Evolutionary conservation across 2,888 invertebrate genomes (phyloP), one percentile per base, ranked within the genome.

Genomic region (Lumbricus terrestris): DNA sequence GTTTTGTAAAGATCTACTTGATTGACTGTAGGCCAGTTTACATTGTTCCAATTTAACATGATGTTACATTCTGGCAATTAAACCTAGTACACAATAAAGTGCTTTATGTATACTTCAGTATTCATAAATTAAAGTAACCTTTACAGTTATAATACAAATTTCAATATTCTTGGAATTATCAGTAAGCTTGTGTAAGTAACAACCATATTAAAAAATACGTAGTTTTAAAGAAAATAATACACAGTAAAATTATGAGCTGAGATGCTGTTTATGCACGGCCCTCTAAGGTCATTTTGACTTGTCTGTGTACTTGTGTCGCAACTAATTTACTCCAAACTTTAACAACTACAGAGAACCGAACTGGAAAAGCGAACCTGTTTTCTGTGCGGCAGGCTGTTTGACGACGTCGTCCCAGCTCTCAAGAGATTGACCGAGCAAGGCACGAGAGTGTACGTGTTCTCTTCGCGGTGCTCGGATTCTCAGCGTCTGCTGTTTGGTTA

Each of bases 391-490:
- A 98, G 98, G 94, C 96, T 99, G 54, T 99, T 97, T 94, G 96
- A 97, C 23, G 98, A 99, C 95, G 98, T 98, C 0, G 96, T 96
- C 0, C 95, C 96, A 33, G 96, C 97, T 1, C 96, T 99, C 89
- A 96, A 97, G 93, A 95, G 96, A 91, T 97, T 98, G 97, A 96
- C 96, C 6, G 95, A 96, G 13, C 95, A 96, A 29, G 97, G 97
- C 40, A 96, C 96, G 82, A 96, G 96, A 92, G 95, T 98, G 89
- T 98, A 97, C 94, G 85, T 85, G 85, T 85, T 85, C 85, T 85
- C 85, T 35, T 96, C 98, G 91, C 99, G 97, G 95, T 98, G 98
- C 0, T 98, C 98, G 40, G 98, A 98, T 89, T 98, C 98, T 90
- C 98, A 99, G 95, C 97, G 98, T 94, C 96, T 98, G 20, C 96